These are phyloP conservation scores for Lathronympha strigana DNA, from an alignment of 2,888 invertebrate genomes.

Conservation along the genomic window DNA sequence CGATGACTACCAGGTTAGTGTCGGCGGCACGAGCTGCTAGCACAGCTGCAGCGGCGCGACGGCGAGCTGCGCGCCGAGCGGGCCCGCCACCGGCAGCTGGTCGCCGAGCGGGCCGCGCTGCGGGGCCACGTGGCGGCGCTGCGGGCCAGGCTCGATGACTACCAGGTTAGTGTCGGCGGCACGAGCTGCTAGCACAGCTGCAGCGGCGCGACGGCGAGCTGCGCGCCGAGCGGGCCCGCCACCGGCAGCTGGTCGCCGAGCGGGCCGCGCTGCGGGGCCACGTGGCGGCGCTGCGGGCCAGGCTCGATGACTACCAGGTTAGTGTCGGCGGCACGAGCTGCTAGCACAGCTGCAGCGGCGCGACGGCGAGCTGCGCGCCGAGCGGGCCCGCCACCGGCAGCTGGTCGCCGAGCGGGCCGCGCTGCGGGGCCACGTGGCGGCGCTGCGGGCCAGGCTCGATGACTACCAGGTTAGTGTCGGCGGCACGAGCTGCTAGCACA, in stretches of 20 bases:
- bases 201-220: constrained; percentile 63
- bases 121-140: constrained; percentile 52
- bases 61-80: constrained; percentile 60
- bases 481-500: constrained; percentile 60
- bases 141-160: constrained; percentile 56
- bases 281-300: constrained; percentile 55
- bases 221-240: constrained; percentile 52
- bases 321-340: constrained; percentile 53
- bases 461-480: constrained; percentile 46
- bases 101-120: constrained; percentile 54
- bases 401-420: constrained; percentile 51
- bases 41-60: constrained; percentile 59
- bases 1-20: constrained; percentile 47
- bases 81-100: constrained; percentile 47
- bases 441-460: constrained; percentile 55
- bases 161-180: constrained; percentile 25
- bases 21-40: constrained; percentile 60
- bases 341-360: constrained; percentile 60
- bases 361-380: constrained; percentile 62
- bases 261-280: constrained; percentile 50
- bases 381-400: constrained; percentile 49
- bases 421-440: constrained; percentile 52
- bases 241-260: constrained; percentile 51
- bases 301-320: constrained; percentile 52
- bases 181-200: constrained; percentile 59